Percentiles rank a stretch among this genome's conserved stretches.
phyloP scores from a whole-genome alignment of 2,113 vertebrate genomes.

The Percopsis transmontana region DNA sequence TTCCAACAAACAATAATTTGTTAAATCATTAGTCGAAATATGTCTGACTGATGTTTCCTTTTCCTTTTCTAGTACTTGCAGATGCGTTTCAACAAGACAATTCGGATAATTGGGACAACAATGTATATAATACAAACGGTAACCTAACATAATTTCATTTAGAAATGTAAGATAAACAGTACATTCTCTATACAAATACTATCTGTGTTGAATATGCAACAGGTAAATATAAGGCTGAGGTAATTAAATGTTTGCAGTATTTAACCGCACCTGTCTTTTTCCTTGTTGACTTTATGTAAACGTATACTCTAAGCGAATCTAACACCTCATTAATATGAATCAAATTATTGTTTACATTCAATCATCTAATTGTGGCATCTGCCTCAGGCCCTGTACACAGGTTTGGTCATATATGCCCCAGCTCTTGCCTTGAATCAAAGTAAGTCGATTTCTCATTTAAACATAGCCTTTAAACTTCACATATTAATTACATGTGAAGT shows the following conservation, averaged over 20 bases:
- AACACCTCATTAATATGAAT: slow-evolving; percentile 41
- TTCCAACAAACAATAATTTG: neutral
- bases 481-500: neutral
- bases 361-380: slow-evolving; percentile 68
- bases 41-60: neutral
- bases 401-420: slow-evolving; percentile 83
- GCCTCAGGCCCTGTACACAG: slow-evolving; percentile 78
- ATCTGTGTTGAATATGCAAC: neutral
- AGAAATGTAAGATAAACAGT: neutral
- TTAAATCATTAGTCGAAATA: too few relatives aligned
- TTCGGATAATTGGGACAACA: slow-evolving; percentile 75
- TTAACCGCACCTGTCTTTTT: slow-evolving; percentile 36
- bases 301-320: neutral
- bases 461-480: neutral
- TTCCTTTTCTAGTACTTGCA: slow-evolving; percentile 78
- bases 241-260: neutral
- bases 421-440: slow-evolving; percentile 83
- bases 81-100: slow-evolving; percentile 71
- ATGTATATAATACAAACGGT: slow-evolving; percentile 82
- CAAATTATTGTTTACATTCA: slow-evolving; percentile 32
- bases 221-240: too few relatives aligned
- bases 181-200: neutral
- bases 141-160: slow-evolving; percentile 22
- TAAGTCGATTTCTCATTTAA: slow-evolving; percentile 48
- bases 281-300: slow-evolving; percentile 45